A percentile compares a stretch with the other conserved stretches of the same genome.
phyloP scores from a whole-genome alignment of 2,113 vertebrate species.

The Cheilinus undulatus region DNA sequence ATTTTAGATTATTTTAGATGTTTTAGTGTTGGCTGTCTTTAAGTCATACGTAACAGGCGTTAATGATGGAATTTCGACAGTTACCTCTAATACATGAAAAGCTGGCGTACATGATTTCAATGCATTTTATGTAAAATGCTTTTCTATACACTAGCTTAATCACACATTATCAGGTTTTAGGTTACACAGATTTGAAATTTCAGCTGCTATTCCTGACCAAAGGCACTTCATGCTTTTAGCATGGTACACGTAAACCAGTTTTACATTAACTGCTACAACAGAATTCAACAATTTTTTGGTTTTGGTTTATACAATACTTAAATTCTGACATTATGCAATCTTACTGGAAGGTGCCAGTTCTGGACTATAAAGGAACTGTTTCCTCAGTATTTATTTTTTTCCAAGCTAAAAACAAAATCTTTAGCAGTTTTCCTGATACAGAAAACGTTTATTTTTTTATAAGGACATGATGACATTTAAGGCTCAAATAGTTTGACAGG shows the following conservation, averaged over 20 bases:
- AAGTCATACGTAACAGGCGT: conserved; percentile 26
- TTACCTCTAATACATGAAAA: too few species aligned
- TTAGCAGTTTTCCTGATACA: background rate
- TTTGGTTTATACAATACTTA: conserved; percentile 67
- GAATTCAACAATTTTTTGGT: conserved; percentile 83
- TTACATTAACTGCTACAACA: conserved; percentile 82
- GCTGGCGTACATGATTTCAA: too few species aligned
- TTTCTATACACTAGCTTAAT: background rate
- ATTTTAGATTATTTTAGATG: background rate
- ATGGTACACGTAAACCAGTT: conserved; percentile 76
- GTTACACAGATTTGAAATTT: conserved; percentile 73
- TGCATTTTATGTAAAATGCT: too few species aligned
- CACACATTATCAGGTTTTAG: conserved; percentile 15
- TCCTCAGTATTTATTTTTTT: background rate
- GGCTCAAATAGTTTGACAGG: conserved; percentile 1
- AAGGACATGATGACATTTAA: conserved; percentile 11
- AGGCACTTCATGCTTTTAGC: conserved; percentile 95
- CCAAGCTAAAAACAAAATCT: background rate
- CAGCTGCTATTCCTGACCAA: conserved; percentile 91
- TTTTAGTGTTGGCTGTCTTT: background rate
- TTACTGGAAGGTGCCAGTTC: conserved; percentile 11
- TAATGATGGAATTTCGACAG: conserved; percentile 22
- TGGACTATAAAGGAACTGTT: conserved; percentile 16
- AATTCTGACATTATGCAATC: background rate
- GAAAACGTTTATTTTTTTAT: too few species aligned